Base-by-base conservation (phyloP, 1,140 invertebrate species). In the Anoplophora glabripennis region DNA sequence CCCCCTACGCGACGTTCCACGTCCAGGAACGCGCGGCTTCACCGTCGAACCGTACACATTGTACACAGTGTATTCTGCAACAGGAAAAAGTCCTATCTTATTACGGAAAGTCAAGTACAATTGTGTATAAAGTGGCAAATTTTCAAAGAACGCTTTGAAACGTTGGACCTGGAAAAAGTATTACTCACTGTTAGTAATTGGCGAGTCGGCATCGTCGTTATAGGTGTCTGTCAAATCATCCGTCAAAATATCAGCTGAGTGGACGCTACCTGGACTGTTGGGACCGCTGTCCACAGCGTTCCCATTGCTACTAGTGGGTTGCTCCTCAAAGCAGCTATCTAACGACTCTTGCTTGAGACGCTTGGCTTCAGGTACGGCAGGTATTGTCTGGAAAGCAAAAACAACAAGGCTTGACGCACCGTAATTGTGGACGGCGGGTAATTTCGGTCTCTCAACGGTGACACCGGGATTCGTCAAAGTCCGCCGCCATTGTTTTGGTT, bases 1-100 rank as follows among this genome's bases (percentile, higher is more conserved):
- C 0, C 86, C 86, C 9, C 87, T 80, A 66, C 85, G 85, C 41
- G 79, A 81, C 0, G 81, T 79, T 12, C 86, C 86, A 18, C 86
- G 78, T 45, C 78, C 76, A 53, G 77, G 77, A 56, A 78, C 77
- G 36, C 82, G 77, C 49, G 82, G 77, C 61, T 83, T 68, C 11
- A 68, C 66, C 9, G 68, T 56, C 45, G 66, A 65, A 33, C 71
- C 67, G 53, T 70, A 72, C 12, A 71, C 64, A 45, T 72, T 72
- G 53, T 73, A 72, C 33, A 70, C 67, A 36, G 67, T 69, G 51
- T 72, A 73, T 65, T 69, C 69, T 69, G 60, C 34, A 64, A 66
- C 8, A 59, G 38, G 48, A 63, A 46, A 57, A 28, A 41, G 53
- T 21, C n/a, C 2, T 40, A 4, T 8, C 7, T n/a, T 37, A 8